phyloP scores from a whole-genome alignment of 2,113 vertebrate species.

The Hystrix brachyura region DNA sequence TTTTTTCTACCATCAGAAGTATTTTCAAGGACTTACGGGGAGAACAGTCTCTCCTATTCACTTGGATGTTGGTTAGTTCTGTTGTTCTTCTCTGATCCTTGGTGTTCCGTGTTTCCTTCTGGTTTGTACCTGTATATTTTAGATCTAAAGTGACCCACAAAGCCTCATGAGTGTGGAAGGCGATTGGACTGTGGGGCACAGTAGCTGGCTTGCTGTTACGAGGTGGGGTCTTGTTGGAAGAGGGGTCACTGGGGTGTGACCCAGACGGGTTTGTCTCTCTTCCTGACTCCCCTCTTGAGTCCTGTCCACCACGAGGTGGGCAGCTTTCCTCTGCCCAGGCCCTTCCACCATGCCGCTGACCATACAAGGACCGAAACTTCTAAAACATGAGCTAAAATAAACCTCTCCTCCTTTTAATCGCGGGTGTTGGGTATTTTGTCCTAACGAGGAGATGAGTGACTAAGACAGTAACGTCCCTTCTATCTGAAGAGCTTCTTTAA shows the following conservation, averaged over 20 bases:
- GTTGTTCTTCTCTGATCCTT: neutral
- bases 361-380: neutral
- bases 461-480: neutral
- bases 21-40: neutral
- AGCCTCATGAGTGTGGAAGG: neutral
- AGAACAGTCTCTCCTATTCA: neutral
- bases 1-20: constrained; percentile 18
- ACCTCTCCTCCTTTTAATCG: neutral
- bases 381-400: neutral
- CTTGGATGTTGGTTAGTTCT: neutral
- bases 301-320: neutral
- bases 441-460: neutral
- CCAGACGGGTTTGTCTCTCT: neutral
- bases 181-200: neutral
- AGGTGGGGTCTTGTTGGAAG: neutral
- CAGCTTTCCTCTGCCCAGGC: neutral
- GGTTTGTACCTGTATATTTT: neutral
- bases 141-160: neutral
- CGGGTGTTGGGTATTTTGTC: neutral
- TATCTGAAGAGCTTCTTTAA: neutral
- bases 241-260: neutral
- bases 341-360: neutral
- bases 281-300: neutral
- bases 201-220: neutral
- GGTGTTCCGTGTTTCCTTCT: neutral